These are phyloP conservation scores for Xestobium rufovillosum DNA, from an alignment of 2,888 invertebrate species.

Conservation along the genomic window DNA sequence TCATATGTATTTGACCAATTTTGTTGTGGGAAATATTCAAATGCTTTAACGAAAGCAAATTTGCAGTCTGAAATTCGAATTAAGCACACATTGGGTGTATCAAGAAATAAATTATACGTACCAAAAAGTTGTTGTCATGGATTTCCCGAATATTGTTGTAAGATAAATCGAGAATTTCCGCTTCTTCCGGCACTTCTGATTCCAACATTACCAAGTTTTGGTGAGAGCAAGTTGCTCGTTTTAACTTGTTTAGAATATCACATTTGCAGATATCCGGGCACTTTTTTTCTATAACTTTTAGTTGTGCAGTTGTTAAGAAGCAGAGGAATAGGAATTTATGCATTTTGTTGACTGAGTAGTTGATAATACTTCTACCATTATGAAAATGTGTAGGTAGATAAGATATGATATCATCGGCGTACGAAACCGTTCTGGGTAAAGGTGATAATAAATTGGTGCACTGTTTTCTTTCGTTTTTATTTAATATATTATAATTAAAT, in stretches of 20 bases:
- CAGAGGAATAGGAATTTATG: no score
- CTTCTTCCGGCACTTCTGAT: constrained; percentile 51
- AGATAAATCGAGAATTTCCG: constrained; percentile 55
- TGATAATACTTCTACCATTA: no score
- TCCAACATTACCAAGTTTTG: constrained; percentile 53
- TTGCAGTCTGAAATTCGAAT: constrained; percentile 43
- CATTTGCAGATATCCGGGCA: constrained; percentile 53
- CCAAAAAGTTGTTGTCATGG: constrained; percentile 55
- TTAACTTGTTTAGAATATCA: constrained; percentile 46
- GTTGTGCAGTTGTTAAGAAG: no score
- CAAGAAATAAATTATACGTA: constrained; percentile 33
- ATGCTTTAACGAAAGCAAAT: constrained; percentile 45
- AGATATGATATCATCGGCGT: no score
- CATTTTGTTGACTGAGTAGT: no score
- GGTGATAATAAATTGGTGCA: no score
- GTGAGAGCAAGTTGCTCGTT: constrained; percentile 49
- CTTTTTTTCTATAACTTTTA: constrained; percentile 25
- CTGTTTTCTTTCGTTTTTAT: no score
- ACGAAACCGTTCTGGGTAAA: no score
- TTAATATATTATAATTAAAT: no score
- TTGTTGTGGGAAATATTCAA: constrained; percentile 53
- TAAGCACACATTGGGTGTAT: not conserved
- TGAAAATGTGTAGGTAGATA: no score
- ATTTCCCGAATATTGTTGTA: constrained; percentile 55
- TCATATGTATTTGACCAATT: constrained; percentile 54